Percentiles rank a stretch among this genome's conserved stretches.
These are phyloP conservation scores for Oncorhynchus gorbuscha DNA, from an alignment of 2,113 vertebrate species.

Conservation along the genomic window DNA sequence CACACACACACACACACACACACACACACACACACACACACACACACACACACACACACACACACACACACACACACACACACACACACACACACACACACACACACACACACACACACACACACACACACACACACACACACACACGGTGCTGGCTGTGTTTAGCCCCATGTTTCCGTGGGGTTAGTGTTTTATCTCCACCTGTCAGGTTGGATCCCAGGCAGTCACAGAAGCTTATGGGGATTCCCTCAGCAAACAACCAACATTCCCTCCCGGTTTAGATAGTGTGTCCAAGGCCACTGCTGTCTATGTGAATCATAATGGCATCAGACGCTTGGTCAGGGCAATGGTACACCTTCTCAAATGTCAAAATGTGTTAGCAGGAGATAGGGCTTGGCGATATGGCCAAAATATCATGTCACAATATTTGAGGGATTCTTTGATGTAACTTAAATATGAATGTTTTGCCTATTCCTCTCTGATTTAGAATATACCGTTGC, in stretches of 20 bases:
- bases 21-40: too few species aligned
- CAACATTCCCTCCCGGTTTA: constrained; percentile 9
- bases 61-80: too few species aligned
- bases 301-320: neutral
- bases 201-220: constrained; percentile 47
- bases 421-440: neutral
- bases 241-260: constrained; percentile 32
- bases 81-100: too few species aligned
- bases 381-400: too few species aligned
- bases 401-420: too few species aligned
- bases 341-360: too few species aligned
- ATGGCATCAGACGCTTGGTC: too few species aligned
- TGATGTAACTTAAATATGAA: neutral
- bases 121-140: neutral
- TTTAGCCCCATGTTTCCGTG: neutral
- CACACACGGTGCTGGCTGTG: constrained; percentile 11
- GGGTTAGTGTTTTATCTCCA: constrained; percentile 50
- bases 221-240: constrained; percentile 39
- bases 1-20: neutral
- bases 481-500: too few species aligned
- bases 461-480: too few species aligned
- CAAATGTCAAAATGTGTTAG: too few species aligned
- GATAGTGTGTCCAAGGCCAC: neutral
- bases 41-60: too few species aligned
- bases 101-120: too few species aligned